Evolutionary conservation across 92 coral and sea anemone genomes (phyloP).

Genomic region (Epizoanthus illoricatus): DNA sequence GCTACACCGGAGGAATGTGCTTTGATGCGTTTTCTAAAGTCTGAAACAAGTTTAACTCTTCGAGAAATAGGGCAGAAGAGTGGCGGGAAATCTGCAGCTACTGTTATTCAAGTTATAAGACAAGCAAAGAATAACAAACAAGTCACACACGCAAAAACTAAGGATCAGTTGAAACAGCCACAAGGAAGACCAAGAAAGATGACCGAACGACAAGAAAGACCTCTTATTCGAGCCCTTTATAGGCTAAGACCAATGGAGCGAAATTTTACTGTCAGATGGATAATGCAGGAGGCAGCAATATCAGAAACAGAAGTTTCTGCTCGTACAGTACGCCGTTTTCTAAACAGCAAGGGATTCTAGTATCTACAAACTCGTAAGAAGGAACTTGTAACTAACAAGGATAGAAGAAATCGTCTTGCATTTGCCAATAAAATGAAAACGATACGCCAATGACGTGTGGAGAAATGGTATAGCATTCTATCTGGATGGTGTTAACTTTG

Average conservation of each 20-base stretch:
- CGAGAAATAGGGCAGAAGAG: too few relatives aligned
- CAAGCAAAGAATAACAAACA: too few relatives aligned
- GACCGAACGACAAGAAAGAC: conserved; percentile 3
- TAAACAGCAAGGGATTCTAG: too few relatives aligned
- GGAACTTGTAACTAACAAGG: not conserved
- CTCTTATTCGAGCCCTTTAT: conserved; percentile 7
- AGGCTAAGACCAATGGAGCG: conserved; percentile 3
- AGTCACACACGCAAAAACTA: too few relatives aligned
- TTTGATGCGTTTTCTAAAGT: too few relatives aligned
- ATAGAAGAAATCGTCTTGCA: not conserved
- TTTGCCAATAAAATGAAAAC: not conserved
- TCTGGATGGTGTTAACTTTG: not conserved
- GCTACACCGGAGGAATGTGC: too few relatives aligned
- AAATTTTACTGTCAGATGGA: not conserved
- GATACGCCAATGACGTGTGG: not conserved
- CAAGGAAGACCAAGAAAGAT: conserved; percentile 9
- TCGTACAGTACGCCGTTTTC: not conserved
- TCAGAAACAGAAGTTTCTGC: not conserved
- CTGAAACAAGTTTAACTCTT: too few relatives aligned
- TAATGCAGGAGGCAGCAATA: conserved; percentile 5
- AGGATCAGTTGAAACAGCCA: too few relatives aligned
- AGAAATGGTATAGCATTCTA: not conserved
- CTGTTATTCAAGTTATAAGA: too few relatives aligned
- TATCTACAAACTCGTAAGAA: not conserved
- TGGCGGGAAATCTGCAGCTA: too few relatives aligned